Base-by-base conservation (phyloP, 2,797 vertebrate species). In the Yasuhikotakia modesta region DNA sequence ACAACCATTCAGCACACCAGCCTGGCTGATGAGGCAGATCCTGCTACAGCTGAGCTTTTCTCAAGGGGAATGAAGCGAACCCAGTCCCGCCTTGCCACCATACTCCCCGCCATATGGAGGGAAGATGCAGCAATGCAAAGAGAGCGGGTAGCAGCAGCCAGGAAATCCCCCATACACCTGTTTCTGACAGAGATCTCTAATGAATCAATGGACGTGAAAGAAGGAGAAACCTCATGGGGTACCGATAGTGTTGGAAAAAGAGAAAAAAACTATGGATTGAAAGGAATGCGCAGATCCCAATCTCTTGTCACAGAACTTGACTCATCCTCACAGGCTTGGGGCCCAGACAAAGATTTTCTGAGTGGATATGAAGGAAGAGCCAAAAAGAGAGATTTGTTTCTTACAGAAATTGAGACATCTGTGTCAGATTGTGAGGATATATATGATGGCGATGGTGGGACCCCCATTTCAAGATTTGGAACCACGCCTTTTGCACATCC, bases 21-120 rank as follows among this genome's bases (percentile, higher is more conserved):
- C 80, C 83, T 93, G 52, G 90, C 89, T 32, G 89, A 93, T 82
- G 92, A 93, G 22, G 85, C 88, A 58, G 93, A 94, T 80, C 92
- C 91, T 2, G 79, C 81, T 7, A 84, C 87, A 0, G 60, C 83
- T 1, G 92, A 92, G 73, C 82, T 91, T 43, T 93, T 94, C 77
- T 91, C 88, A 81, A 88, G 93, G 78, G 93, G 93, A 53, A 94
- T 94, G 93, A 94, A 92, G 63, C 90, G 93, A 85, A 94, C 93
- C 60, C 92, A 94, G 85, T 94, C 93, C 8, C 93, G 93, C n/a
- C 93, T 94, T 0, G 92, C 92, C 85, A 93, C 92, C 53, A 94
- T 94, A 83, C 90, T 94, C 6, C 93, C 93, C 0, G 89, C 89
- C 45, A 92, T 94, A 78, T 94, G 94, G 94, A 91, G 90, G 86